These are phyloP conservation scores for Drosophila tanythrix DNA, from an alignment of 2,888 invertebrate species.

Conservation along the genomic window DNA sequence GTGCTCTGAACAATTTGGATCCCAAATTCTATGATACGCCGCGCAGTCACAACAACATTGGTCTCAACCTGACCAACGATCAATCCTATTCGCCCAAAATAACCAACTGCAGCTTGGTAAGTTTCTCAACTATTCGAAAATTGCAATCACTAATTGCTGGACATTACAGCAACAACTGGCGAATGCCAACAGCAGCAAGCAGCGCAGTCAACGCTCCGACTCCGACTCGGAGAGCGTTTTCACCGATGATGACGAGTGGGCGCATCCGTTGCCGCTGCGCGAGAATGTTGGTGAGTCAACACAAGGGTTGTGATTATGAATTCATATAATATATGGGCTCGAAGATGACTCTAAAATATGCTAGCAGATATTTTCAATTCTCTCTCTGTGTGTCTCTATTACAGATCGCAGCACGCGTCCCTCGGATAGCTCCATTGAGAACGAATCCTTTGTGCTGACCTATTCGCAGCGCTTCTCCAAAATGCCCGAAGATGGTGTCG, in stretches of 20 bases:
- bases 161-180: slow-evolving; percentile 61
- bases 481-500: slow-evolving; percentile 81
- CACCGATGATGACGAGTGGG: slow-evolving; percentile 90
- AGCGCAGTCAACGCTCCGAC: slow-evolving; percentile 85
- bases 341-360: not conserved
- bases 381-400: not conserved
- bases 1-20: slow-evolving; percentile 85
- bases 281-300: slow-evolving; percentile 81
- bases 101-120: slow-evolving; percentile 83
- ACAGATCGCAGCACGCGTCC: slow-evolving; percentile 85
- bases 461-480: slow-evolving; percentile 87
- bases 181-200: slow-evolving; percentile 56
- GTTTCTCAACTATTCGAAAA: not conserved
- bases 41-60: slow-evolving; percentile 84
- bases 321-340: not conserved
- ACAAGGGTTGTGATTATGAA: not conserved
- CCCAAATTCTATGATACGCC: slow-evolving; percentile 86
- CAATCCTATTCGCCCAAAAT: slow-evolving; percentile 85
- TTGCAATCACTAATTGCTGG: not conserved
- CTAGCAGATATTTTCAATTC: not conserved
- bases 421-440: slow-evolving; percentile 87
- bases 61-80: slow-evolving; percentile 85
- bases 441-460: slow-evolving; percentile 86
- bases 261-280: slow-evolving; percentile 85
- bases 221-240: slow-evolving; percentile 90